A percentile compares a stretch with the other conserved stretches of the same genome.
phyloP scores from a whole-genome alignment of 2,888 invertebrate species.

The Caenorhabditis panamensis region DNA sequence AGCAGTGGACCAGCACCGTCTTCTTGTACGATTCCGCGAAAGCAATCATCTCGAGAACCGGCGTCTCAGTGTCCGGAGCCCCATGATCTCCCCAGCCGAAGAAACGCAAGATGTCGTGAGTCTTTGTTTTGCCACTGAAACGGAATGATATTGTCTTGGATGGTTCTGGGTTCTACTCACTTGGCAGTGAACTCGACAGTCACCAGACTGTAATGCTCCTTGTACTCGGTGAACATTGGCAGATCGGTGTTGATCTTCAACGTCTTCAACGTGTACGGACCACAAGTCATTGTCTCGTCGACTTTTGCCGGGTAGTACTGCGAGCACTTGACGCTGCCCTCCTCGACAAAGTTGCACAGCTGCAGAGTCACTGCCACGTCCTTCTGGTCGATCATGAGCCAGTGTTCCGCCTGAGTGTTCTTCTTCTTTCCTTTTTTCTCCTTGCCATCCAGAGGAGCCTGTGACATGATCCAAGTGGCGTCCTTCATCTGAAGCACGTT shows the following conservation, averaged over 20 bases:
- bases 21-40: neutral
- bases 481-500: neutral
- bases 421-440: neutral
- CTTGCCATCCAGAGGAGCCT: neutral
- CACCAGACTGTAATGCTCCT: too few species aligned
- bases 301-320: neutral
- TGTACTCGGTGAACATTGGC: too few species aligned
- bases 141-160: too few species aligned
- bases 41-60: neutral
- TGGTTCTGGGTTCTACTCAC: too few species aligned
- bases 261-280: neutral
- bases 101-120: neutral
- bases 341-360: neutral
- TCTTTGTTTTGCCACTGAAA: too few species aligned
- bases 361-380: neutral
- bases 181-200: too few species aligned
- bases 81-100: neutral
- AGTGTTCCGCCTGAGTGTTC: neutral
- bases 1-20: constrained; percentile 85
- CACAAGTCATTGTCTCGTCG: neutral
- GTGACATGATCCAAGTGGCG: neutral
- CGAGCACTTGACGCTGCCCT: neutral
- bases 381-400: neutral
- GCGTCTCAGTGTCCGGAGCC: neutral
- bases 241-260: too few species aligned